Evolutionary conservation across 37 sponge, comb jelly and placozoan genomes (phyloP).

Genomic region (Theonella swinhoei): DNA sequence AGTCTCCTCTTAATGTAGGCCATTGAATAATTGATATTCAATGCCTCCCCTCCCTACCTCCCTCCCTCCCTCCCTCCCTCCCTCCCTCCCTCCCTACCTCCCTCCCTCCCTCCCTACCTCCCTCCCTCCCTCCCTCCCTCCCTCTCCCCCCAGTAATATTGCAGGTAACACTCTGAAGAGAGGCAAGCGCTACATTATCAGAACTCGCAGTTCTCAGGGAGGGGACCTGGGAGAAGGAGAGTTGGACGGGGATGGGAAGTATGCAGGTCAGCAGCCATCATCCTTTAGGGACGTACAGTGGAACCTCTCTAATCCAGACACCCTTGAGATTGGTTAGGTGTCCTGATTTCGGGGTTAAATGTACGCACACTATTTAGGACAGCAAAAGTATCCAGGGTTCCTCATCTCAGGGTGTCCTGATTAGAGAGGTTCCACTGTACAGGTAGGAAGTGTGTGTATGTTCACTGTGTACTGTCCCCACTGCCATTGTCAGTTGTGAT

Average conservation of each 20-base stretch:
- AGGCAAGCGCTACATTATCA: neutral
- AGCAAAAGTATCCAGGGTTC: no score
- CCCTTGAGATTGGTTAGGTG: no score
- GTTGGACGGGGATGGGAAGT: neutral
- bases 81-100: neutral
- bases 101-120: neutral
- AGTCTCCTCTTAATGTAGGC: neutral
- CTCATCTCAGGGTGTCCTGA: no score
- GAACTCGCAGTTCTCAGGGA: neutral
- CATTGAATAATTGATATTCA: neutral
- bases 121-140: neutral
- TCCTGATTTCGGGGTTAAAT: no score
- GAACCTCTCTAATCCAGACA: no score
- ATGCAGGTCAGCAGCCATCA: no score
- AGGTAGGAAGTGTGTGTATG: no score
- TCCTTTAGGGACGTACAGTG: no score
- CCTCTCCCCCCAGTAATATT: neutral
- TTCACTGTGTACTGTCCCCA: no score
- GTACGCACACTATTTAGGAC: no score
- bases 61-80: neutral
- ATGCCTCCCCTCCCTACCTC: constrained; percentile 2
- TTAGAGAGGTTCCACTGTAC: no score
- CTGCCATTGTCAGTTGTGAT: no score
- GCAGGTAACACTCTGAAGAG: neutral
- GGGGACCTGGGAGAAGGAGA: neutral